Conservation (phyloP, 2,888 invertebrate genomes). For the Argyra leucocephala region DNA sequence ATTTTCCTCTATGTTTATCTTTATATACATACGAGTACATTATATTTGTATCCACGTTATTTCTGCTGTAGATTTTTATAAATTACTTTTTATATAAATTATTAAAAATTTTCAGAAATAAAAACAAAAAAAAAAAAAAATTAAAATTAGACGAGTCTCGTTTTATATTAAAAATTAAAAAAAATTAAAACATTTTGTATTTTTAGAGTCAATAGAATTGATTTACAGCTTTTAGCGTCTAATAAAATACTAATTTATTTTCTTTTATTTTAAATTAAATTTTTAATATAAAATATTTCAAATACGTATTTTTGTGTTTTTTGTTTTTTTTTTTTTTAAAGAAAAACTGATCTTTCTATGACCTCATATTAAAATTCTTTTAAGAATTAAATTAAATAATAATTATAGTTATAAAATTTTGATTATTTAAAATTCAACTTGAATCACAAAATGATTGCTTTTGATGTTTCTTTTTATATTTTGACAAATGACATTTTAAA, state of each 20-base stretch:
- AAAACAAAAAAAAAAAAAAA: not conserved
- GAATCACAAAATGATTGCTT: not conserved
- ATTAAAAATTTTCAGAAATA: not conserved
- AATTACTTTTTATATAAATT: not conserved
- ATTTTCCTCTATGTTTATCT: no score
- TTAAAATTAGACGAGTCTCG: not conserved
- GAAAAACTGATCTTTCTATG: not conserved
- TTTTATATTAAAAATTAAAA: no score
- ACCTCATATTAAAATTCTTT: not conserved
- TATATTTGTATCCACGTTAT: no score
- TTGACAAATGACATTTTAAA: not conserved
- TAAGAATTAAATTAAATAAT: not conserved
- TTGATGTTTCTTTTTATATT: not conserved
- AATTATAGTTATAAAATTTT: not conserved
- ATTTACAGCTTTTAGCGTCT: not conserved
- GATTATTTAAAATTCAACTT: not conserved
- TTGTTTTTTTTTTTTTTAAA: no score
- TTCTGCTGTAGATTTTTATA: not conserved
- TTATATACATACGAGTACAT: no score
- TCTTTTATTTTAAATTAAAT: not conserved
- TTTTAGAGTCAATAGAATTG: conserved; percentile 1
- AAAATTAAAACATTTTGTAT: not conserved
- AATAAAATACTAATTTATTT: not conserved
- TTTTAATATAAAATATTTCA: not conserved
- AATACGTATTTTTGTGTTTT: no score